Evolutionary conservation across 1,140 invertebrate species (phyloP), one percentile per base, ranked within the genome.

Genomic region (Hestina assimilis): DNA sequence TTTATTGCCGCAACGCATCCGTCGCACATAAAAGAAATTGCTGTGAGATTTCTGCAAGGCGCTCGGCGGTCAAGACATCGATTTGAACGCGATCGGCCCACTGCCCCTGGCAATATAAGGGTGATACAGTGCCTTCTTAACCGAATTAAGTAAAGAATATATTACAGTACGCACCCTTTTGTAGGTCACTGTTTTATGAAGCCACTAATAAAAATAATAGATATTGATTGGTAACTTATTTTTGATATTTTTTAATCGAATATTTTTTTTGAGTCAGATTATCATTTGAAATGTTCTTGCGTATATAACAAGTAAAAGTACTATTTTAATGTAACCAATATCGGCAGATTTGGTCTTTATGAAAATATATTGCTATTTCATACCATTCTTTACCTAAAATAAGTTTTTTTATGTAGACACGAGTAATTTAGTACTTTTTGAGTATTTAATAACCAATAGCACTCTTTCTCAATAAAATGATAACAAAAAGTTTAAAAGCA

Each of bases 11-110:
- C 64, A 70, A 67, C 60, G 26, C 48, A 64, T 60, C 61, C 46
- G 26, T 41, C 59, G 50, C 52, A 51, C 42, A 48, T 66, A 66
- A 58, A 50, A 50, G 45, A 59, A 56, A 70, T 66, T 68, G 65
- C 71, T 70, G 46, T 52, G 14, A 70, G 57, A 60, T 71, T 71
- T 63, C 51, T 64, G 26, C 46, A 58, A 73, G 71, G 71, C 71
- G 63, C 52, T 63, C 58, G 41, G 38, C 45, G 38, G 52, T 69
- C 62, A 63, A 56, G 55, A 57, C 47, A 59, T 51, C 57, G 57
- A 59, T 61, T 40, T 26, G 26, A 45, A 12, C 48, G 41, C 29
- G 54, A 48, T 52, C 54, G 33, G 14, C 45, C 63, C 60, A 65
- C 47, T 59, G 40, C 55, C 60, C 43, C 41, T 41, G 45, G 55